Evolutionary conservation across 2,797 vertebrate species (phyloP).

Genomic region (Rhinoraja longicauda): DNA sequence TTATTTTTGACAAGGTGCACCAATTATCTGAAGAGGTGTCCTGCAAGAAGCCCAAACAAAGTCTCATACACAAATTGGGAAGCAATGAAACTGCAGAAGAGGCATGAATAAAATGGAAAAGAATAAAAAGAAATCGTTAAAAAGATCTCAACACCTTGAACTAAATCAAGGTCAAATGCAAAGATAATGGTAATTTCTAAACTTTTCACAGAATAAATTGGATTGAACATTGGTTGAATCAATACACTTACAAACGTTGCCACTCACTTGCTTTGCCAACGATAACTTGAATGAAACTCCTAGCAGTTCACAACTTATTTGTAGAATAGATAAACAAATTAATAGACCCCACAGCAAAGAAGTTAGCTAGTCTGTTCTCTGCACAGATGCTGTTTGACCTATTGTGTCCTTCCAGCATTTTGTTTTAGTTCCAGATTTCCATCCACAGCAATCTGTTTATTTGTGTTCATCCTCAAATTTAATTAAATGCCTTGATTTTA

Average conservation of each 20-base stretch:
- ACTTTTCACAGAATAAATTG: not conserved
- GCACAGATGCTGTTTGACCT: not conserved
- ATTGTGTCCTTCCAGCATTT: not conserved
- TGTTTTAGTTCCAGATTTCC: not conserved
- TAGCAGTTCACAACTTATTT: not conserved
- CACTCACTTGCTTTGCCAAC: not conserved
- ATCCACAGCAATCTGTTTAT: not conserved
- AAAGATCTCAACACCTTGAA: not conserved
- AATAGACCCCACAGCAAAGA: not conserved
- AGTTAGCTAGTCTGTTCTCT: not conserved
- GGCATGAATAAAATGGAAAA: not conserved
- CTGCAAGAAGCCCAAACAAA: not conserved
- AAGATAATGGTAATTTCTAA: not conserved
- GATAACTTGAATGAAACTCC: not conserved
- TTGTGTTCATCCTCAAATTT: not conserved
- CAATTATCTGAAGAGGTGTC: not conserved
- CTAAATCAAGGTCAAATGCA: not conserved
- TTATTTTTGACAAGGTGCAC: no score
- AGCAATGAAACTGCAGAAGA: not conserved
- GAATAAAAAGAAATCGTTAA: not conserved
- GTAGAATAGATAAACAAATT: not conserved
- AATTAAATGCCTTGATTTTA: no score
- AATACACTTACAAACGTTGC: not conserved
- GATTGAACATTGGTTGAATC: conserved; percentile 9
- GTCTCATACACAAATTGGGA: not conserved